Evolutionary conservation across 2,888 invertebrate genomes (phyloP), one percentile per base, ranked within the genome.

Genomic region (Chrysolina haemoptera): DNA sequence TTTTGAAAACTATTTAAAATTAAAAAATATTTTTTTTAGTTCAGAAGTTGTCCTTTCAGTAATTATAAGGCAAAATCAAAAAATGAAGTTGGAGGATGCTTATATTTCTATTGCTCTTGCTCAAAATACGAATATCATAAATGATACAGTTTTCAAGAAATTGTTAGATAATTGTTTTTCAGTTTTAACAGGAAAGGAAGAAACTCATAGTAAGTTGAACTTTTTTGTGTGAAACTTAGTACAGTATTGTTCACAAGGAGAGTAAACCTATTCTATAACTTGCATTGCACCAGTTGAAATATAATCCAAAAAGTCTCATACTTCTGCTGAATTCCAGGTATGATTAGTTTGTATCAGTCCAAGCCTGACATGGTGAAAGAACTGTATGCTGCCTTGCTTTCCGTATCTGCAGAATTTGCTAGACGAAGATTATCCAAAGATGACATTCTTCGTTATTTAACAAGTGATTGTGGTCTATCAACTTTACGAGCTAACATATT

Each of bases 301-400:
- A 20, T 1, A 3, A 18, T n/a, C 14, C 2, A 9, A 16, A 2
- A 16, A 16, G 16, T 8, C 48, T 16, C 2, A 16, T 48, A 48
- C 16, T 48, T 3, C 12, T 69, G n/a, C 43, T 63, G 62, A 12
- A 63, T 62, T 40, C 16, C n/a, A 63, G 63, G 63, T 20, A 63
- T 63, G 18, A 63, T 35, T 9, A 14, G 63, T 12, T 18, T 41
- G 14, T 46, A 48, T 65, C 46, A 65, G 5, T 65, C 22, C 41
- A 65, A 65, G 48, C 84, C 86, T 4, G 86, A 87, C 76, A 66
- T 85, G 40, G 81, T 86, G 18, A 87, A 87, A 76, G 84, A 85
- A 77, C 75, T 86, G 8, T 85, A 86, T 71, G 86, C 86, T 5
- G 78, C 82, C 12, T 75, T 88, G 27, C 67, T 88, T 27, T 83